These are phyloP conservation scores for Drosophila atripex DNA, from an alignment of 2,888 invertebrate species.

Conservation along the genomic window DNA sequence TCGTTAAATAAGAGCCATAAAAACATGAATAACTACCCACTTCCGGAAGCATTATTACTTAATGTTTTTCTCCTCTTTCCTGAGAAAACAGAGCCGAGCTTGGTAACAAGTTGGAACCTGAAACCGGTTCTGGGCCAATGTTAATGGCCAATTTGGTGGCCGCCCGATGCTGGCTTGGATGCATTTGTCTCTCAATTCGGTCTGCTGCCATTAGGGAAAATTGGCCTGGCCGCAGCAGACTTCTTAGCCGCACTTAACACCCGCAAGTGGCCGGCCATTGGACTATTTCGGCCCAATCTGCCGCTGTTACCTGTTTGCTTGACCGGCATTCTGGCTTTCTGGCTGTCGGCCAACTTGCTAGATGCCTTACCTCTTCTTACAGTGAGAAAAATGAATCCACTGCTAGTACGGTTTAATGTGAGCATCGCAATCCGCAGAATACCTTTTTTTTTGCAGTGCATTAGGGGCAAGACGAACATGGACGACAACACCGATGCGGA, in stretches of 20 bases:
- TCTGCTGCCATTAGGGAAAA: slow-evolving; percentile 31
- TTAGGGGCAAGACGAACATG: not conserved
- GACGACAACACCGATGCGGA: slow-evolving; percentile 32
- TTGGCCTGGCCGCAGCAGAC: slow-evolving; percentile 20
- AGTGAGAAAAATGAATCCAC: not conserved
- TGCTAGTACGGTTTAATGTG: not conserved
- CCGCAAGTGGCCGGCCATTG: slow-evolving; percentile 52
- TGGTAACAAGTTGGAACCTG: not conserved
- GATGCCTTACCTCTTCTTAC: not conserved
- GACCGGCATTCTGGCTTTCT: not conserved
- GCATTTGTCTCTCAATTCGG: slow-evolving; percentile 29
- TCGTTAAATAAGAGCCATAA: not conserved
- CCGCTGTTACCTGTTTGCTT: slow-evolving; percentile 1
- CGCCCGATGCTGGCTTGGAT: slow-evolving; percentile 1
- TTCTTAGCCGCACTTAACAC: slow-evolving; percentile 66
- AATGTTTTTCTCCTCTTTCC: not conserved
- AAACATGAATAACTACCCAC: not conserved
- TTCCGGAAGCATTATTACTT: not conserved
- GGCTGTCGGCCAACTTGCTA: slow-evolving; percentile 12
- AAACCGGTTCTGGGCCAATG: slow-evolving; percentile 23
- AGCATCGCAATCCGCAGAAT: not conserved
- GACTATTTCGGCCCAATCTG: slow-evolving; percentile 9
- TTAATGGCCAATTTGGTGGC: slow-evolving; percentile 29
- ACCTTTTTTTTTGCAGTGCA: slow-evolving; percentile 5
- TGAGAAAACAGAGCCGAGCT: not conserved